Evolutionary conservation across 2,113 vertebrate species (phyloP), one percentile per base, ranked within the genome.

Genomic region (Pithys albifrons): DNA sequence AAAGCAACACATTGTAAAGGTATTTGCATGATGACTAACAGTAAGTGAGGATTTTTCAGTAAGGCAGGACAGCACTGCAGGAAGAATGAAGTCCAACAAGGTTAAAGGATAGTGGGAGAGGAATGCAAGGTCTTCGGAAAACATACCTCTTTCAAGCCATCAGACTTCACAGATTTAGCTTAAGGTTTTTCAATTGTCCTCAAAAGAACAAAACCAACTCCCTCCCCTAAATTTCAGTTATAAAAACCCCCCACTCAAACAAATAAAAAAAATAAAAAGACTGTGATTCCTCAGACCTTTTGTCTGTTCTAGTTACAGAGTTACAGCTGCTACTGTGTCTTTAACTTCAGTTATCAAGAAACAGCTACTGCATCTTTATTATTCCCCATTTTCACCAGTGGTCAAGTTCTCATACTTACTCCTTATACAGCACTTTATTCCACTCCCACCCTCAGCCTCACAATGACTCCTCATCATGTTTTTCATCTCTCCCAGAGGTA

Each of bases 151-250:
- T 65, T 62, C 31, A 88, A 92, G 35, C 18, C n/a, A 62, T 54
- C 31, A 62, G 24, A 61, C 17, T 49, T 88, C 6, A 85, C 10
- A 66, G 6, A 13, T 91, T 71, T 52, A 86, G 12, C 8, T 14
- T 35, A 17, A 91, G 24, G n/a, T 64, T 88, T 72, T 90, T 62
- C 17, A 58, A 27, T 28, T 52, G 7, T 65, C 41, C 37, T 58
- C 52, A 61, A 65, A 54, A 73, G 55, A 76, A 58, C 4, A 62
- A 84, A 91, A 46, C 6, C 5, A 67, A 89, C 41, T 43, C 41
- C 25, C 1, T 1, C 5, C 6, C 0, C 8, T n/a, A 39, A n/a
- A 46, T 43, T 82, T 55, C 2, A 57, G 69, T 65, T 33, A 33
- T 14, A 6, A 54, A 67, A 75, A 75, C 55, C 12, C 0, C 1